These are phyloP conservation scores for Coelopa pilipes DNA, from an alignment of 2,888 invertebrate species.

Conservation along the genomic window DNA sequence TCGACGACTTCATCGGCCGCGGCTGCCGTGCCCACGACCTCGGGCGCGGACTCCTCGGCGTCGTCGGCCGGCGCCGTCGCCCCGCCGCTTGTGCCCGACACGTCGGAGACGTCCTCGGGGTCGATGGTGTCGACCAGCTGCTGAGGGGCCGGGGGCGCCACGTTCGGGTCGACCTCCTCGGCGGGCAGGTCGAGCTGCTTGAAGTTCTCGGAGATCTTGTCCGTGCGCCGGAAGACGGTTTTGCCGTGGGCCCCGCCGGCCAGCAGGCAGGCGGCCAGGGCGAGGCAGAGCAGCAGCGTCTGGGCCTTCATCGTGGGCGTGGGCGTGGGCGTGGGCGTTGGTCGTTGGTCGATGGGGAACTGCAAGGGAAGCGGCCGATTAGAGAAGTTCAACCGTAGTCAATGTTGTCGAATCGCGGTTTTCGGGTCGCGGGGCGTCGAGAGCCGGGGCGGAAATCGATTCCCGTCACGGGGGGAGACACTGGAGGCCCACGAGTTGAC, in stretches of 20 bases:
- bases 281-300: slow-evolving; percentile 49
- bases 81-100: slow-evolving; percentile 18
- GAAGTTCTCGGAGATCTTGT: slow-evolving; percentile 61
- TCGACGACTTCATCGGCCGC: slow-evolving; percentile 40
- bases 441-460: too few relatives aligned
- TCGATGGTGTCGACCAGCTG: slow-evolving; percentile 42
- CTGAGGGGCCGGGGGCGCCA: slow-evolving; percentile 56
- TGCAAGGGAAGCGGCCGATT: too few relatives aligned
- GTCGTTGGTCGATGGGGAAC: too few relatives aligned
- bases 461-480: too few relatives aligned
- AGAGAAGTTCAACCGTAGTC: too few relatives aligned
- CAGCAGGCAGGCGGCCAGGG: slow-evolving; percentile 41
- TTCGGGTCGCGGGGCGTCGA: too few relatives aligned
- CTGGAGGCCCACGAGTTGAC: too few relatives aligned
- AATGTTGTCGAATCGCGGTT: too few relatives aligned
- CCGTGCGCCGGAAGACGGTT: slow-evolving; percentile 55
- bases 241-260: slow-evolving; percentile 46
- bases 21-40: slow-evolving; percentile 45
- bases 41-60: slow-evolving; percentile 37
- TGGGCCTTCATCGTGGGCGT: slow-evolving; percentile 25
- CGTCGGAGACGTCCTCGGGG: slow-evolving; percentile 41
- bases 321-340: too few relatives aligned
- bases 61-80: slow-evolving; percentile 36
- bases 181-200: slow-evolving; percentile 60
- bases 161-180: slow-evolving; percentile 65